Conservation (phyloP, 2,797 vertebrate genomes). For the Semaprochilodus insignis region DNA sequence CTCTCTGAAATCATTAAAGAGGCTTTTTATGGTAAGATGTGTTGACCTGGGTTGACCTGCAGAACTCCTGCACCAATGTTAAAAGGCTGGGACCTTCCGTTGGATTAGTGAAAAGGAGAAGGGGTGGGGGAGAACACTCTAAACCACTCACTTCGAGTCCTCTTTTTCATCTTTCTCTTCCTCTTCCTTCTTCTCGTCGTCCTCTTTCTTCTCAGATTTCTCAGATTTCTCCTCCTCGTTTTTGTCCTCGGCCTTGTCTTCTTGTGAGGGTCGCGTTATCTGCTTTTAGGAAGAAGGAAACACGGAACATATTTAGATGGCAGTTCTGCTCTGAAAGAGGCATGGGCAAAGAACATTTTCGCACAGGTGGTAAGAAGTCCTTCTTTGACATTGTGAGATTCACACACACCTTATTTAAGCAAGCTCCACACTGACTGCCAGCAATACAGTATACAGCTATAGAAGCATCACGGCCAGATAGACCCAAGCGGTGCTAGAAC, state of each 20-base stretch:
- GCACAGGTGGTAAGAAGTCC: no score
- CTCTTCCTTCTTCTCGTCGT: slow-evolving; percentile 97
- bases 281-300: slow-evolving; percentile 81
- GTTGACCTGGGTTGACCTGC: background rate
- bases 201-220: slow-evolving; percentile 97
- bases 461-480: no score
- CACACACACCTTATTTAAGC: no score
- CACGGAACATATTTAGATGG: background rate
- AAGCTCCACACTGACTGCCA: no score
- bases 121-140: no score
- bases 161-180: slow-evolving; percentile 99
- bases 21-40: background rate
- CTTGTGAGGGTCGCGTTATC: slow-evolving; percentile 95
- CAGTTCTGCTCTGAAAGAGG: slow-evolving; percentile 2
- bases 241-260: slow-evolving; percentile 97
- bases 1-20: slow-evolving; percentile 7
- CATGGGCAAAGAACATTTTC: no score
- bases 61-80: slow-evolving; percentile 3
- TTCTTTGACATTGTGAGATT: no score
- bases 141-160: slow-evolving; percentile 88
- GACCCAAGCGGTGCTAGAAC: no score
- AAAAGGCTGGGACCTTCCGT: background rate
- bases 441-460: no score
- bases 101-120: background rate
- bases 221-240: slow-evolving; percentile 95